phyloP scores from a whole-genome alignment of 2,113 vertebrate species.

The Oriolus oriolus region DNA sequence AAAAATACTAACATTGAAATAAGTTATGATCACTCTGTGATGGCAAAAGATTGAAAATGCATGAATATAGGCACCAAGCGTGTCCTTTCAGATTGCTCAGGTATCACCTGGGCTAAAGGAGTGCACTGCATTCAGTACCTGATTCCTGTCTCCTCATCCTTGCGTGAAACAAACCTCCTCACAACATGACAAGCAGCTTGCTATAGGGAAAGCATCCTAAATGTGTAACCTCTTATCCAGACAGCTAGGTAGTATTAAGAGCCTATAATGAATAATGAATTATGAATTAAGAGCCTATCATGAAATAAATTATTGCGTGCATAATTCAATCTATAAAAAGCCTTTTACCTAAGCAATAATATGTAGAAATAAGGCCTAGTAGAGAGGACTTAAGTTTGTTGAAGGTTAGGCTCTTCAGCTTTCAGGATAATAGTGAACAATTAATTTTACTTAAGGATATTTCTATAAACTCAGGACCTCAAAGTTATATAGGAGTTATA shows the following conservation, averaged over 20 bases:
- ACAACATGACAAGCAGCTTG: not conserved
- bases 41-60: not conserved
- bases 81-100: not conserved
- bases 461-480: not conserved
- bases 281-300: not conserved
- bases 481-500: not conserved
- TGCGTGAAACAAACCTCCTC: not conserved
- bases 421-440: not conserved
- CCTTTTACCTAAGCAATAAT: not conserved
- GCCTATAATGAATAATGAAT: not conserved
- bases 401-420: not conserved
- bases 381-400: not conserved
- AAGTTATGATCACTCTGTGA: not conserved
- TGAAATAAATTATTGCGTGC: not conserved
- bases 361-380: not conserved
- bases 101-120: not conserved
- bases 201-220: not conserved
- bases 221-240: not conserved
- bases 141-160: not conserved
- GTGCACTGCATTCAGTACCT: not conserved
- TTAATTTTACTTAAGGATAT: not conserved
- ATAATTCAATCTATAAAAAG: not conserved
- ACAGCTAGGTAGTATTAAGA: not conserved
- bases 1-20: not conserved
- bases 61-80: rapidly evolving